A percentile compares a stretch with the other conserved stretches of the same genome.
These are phyloP conservation scores for Carduelis carduelis DNA, from an alignment of 2,797 vertebrate species.

Conservation along the genomic window DNA sequence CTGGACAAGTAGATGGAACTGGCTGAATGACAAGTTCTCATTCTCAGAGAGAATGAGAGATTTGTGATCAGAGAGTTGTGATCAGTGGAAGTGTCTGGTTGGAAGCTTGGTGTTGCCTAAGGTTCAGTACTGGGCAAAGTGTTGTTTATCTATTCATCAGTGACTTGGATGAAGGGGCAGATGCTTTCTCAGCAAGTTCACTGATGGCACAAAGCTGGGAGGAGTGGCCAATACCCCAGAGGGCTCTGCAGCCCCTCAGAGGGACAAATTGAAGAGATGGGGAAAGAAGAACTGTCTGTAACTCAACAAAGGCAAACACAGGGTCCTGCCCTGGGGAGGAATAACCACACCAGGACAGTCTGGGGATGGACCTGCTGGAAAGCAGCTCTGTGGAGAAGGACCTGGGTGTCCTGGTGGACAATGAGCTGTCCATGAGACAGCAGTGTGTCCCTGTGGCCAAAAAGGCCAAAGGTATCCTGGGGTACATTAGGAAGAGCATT, in stretches of 20 bases:
- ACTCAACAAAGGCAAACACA: background rate
- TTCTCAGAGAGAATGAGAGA: no score
- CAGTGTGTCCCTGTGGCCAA: background rate
- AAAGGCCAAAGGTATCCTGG: background rate
- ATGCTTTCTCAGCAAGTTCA: background rate
- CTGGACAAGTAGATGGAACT: background rate
- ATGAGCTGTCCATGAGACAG: background rate
- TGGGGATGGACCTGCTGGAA: background rate
- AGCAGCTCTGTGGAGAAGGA: background rate
- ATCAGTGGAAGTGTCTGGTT: background rate
- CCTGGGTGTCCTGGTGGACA: background rate
- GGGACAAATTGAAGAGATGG: background rate
- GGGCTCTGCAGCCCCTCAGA: background rate
- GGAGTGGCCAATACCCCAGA: rapidly evolving
- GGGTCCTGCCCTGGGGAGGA: rapidly evolving
- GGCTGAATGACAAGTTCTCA: background rate
- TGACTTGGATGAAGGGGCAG: background rate
- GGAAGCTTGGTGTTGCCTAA: background rate
- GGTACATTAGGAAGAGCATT: background rate
- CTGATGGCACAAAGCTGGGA: background rate
- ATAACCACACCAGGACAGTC: background rate
- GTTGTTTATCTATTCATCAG: background rate
- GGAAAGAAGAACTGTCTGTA: background rate
- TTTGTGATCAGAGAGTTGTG: background rate
- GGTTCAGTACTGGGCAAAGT: background rate